phyloP scores from a whole-genome alignment of 2,113 vertebrate genomes.

The Dicrurus megarhynchus region DNA sequence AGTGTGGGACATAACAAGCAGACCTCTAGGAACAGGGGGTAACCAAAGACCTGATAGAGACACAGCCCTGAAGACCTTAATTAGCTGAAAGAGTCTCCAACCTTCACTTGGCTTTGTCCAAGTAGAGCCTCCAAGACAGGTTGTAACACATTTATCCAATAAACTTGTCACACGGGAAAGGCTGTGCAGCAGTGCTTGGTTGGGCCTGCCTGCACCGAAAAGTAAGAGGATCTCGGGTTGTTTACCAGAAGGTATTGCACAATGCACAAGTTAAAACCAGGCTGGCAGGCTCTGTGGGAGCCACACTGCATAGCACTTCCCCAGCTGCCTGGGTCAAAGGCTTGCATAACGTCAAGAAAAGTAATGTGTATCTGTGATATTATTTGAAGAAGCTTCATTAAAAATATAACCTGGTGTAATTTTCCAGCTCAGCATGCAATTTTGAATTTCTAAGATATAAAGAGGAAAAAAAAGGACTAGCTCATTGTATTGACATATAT shows the following conservation, averaged over 20 bases:
- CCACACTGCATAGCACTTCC: neutral
- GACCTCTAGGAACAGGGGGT: neutral
- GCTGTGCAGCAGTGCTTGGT: neutral
- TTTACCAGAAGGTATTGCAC: slow-evolving; percentile 30
- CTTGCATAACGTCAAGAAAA: neutral
- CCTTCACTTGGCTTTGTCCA: neutral
- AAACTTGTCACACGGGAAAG: neutral
- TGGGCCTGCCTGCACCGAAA: neutral
- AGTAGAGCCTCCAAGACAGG: neutral
- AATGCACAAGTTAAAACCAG: neutral
- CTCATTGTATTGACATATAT: neutral
- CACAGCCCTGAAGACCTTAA: neutral
- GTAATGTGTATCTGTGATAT: neutral
- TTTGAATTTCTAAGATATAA: neutral
- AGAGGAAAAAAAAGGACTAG: neutral
- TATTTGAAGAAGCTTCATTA: neutral
- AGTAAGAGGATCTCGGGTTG: slow-evolving; percentile 9
- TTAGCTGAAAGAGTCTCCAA: neutral
- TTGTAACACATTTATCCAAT: neutral
- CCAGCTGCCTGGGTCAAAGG: neutral
- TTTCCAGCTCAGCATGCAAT: neutral
- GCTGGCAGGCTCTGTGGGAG: slow-evolving; percentile 40
- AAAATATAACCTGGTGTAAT: neutral
- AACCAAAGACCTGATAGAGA: neutral
- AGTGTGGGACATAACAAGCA: neutral